Base-by-base conservation (phyloP, 2,797 vertebrate genomes). In the Acipenser ruthenus region DNA sequence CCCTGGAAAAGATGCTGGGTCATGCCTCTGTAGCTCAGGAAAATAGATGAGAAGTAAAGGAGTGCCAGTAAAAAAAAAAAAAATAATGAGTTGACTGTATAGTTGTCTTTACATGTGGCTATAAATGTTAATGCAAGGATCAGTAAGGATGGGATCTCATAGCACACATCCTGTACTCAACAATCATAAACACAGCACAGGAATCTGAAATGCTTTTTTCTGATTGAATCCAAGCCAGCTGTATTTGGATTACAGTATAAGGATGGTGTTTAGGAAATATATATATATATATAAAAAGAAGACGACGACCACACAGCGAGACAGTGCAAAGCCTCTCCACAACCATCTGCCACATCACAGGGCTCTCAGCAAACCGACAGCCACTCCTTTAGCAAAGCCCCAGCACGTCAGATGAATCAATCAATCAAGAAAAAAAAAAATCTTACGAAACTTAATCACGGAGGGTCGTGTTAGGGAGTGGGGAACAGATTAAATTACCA, bases 401-500 rank as follows among this genome's bases (percentile, higher is more conserved):
- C 86, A 87, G 92, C 92, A 93, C 88, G 92, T 92, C 93, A 92
- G 92, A 94, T 89, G 90, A 90, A 90, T 95, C 94, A 93, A 93
- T 95, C 93, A 95, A 92, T 95, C 92, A 94, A 69, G 50, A 59
- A 61, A n/a, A 62, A 74, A 80, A 58, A 58, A 87, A 90, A 90
- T 93, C 91, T 93, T 93, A 92, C 90, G 85, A 94, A 96, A 95
- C 94, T 94, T 93, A 95, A 96, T 97, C 95, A 96, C 84, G 85
- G 92, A 93, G 92, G 95, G 94, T 96, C 89, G 91, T 95, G 94
- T 95, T 92, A 94, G 92, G 90, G 93, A 96, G 93, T 93, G 92
- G 92, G 93, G 94, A 96, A 97, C 94, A 95, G 94, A 98, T 98
- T 95, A 90, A 95, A 98, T 99, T 98, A 97, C 92, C 87, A 91